A percentile compares a stretch with the other conserved stretches of the same genome.
These are phyloP conservation scores for Hypotaenidia philippensis DNA, from an alignment of 2,797 vertebrate genomes.

Conservation along the genomic window DNA sequence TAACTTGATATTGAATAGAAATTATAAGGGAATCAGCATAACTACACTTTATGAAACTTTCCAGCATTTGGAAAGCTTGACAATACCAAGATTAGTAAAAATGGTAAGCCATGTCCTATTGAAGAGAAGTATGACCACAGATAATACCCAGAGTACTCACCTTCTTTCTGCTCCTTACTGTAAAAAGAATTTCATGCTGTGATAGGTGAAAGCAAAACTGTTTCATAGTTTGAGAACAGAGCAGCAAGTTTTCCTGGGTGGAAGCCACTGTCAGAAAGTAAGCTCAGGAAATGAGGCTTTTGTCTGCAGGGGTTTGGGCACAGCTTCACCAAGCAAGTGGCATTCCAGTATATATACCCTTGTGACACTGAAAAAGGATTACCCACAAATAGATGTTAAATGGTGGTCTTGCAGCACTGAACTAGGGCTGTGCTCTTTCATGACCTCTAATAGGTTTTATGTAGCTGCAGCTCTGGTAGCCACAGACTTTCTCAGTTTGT, in stretches of 20 bases:
- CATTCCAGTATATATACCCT: neutral
- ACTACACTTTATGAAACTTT: neutral
- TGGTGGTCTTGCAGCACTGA: neutral
- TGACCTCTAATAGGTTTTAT: neutral
- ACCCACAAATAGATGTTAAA: neutral
- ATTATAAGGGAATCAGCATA: neutral
- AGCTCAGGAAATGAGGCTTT: neutral
- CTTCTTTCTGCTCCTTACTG: neutral
- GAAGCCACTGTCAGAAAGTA: neutral
- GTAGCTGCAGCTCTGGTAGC: neutral
- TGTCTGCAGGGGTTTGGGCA: neutral
- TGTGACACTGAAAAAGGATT: neutral
- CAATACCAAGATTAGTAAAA: neutral
- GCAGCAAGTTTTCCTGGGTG: neutral
- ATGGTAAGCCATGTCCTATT: neutral
- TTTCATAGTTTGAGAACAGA: neutral
- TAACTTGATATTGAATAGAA: neutral
- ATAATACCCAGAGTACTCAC: neutral
- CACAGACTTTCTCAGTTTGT: neutral
- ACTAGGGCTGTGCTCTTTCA: neutral
- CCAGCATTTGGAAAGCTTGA: neutral
- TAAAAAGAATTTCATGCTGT: neutral
- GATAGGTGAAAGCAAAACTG: neutral
- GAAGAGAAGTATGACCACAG: neutral
- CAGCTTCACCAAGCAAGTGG: neutral